These are phyloP conservation scores for Drosophila sordidula DNA, from an alignment of 2,888 invertebrate species.

Conservation along the genomic window DNA sequence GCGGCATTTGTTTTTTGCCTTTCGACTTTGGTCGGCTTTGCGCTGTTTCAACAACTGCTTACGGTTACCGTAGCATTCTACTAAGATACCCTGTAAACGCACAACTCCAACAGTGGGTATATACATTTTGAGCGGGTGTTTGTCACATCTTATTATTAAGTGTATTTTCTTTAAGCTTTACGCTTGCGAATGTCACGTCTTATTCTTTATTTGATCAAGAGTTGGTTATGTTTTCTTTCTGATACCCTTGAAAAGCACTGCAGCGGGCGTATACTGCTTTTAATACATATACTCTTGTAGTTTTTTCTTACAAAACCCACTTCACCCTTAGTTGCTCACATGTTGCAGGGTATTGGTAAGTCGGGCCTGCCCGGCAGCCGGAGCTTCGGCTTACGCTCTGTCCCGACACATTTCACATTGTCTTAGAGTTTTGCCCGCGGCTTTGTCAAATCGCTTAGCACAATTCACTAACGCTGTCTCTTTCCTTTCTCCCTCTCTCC, in stretches of 20 bases:
- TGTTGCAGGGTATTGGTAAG: constrained; percentile 2
- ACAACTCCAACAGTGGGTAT: neutral
- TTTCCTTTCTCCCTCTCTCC: constrained; percentile 3
- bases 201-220: too few relatives aligned
- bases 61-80: constrained; percentile 16
- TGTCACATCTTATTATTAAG: too few relatives aligned
- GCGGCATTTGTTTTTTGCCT: constrained; percentile 47
- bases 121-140: too few relatives aligned
- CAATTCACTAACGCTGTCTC: constrained; percentile 17
- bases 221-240: too few relatives aligned
- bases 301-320: too few relatives aligned
- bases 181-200: too few relatives aligned
- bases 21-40: constrained; percentile 42
- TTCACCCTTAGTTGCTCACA: neutral
- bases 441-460: constrained; percentile 21
- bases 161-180: too few relatives aligned
- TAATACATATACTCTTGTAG: too few relatives aligned
- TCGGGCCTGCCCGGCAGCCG: neutral
- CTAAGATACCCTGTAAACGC: constrained; percentile 20
- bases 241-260: too few relatives aligned
- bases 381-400: constrained; percentile 3
- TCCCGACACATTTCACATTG: constrained; percentile 29
- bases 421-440: constrained; percentile 39
- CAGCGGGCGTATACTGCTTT: too few relatives aligned
- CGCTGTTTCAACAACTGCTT: constrained; percentile 49